Conservation (phyloP, 1,140 invertebrate genomes). For the Camponotus floridanus region DNA sequence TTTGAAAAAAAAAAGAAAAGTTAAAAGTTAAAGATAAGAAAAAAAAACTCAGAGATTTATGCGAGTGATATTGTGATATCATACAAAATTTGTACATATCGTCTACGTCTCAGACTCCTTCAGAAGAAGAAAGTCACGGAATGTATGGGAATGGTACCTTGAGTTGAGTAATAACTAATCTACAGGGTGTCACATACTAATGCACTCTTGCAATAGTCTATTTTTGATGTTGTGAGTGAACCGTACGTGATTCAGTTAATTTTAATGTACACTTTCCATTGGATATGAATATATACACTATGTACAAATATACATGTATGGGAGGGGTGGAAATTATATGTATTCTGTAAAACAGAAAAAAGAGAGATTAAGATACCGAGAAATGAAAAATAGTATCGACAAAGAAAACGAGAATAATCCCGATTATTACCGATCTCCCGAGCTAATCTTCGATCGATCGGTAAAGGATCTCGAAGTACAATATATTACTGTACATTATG, state of each 20-base stretch:
- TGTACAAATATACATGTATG: slow-evolving; percentile 84
- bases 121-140: slow-evolving; percentile 71
- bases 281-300: slow-evolving; percentile 80
- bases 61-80: slow-evolving; percentile 77
- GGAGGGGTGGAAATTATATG: slow-evolving; percentile 74
- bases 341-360: slow-evolving; percentile 80
- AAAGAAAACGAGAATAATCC: slow-evolving; percentile 67
- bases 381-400: slow-evolving; percentile 41
- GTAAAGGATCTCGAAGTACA: slow-evolving; percentile 77
- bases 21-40: slow-evolving; percentile 49
- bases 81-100: slow-evolving; percentile 79
- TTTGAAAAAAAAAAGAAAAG: slow-evolving; percentile 63
- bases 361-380: slow-evolving; percentile 54
- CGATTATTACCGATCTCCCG: slow-evolving; percentile 68
- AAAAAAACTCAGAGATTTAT: slow-evolving; percentile 70
- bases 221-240: slow-evolving; percentile 85
- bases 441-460: slow-evolving; percentile 58
- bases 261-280: slow-evolving; percentile 81
- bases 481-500: slow-evolving; percentile 77
- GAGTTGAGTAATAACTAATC: slow-evolving; percentile 79
- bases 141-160: slow-evolving; percentile 72
- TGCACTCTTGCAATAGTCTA: slow-evolving; percentile 84
- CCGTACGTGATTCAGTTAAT: slow-evolving; percentile 81
- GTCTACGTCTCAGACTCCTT: slow-evolving; percentile 77
- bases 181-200: slow-evolving; percentile 80